Evolutionary conservation across 2,888 invertebrate species (phyloP).

Genomic region (Ormyrus rosae): DNA sequence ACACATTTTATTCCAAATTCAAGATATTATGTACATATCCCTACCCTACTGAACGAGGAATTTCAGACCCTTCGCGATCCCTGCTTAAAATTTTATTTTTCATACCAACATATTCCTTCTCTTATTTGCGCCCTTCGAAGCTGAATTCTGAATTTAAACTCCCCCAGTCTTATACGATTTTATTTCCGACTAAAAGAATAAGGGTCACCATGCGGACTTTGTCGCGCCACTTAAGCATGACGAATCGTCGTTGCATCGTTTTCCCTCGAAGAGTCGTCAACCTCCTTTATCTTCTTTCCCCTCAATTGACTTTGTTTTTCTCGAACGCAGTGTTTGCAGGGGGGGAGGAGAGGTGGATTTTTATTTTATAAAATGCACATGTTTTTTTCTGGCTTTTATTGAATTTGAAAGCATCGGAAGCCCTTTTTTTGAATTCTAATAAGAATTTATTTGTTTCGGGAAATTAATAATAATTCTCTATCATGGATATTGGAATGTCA

Average conservation of each 20-base stretch:
- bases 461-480: too few species aligned
- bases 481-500: too few species aligned
- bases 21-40: too few species aligned
- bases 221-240: conserved; percentile 44
- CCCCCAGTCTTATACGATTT: neutral
- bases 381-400: too few species aligned
- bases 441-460: too few species aligned
- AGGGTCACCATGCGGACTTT: neutral
- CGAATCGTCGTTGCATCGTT: conserved; percentile 19
- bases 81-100: conserved; percentile 14
- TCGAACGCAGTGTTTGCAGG: neutral
- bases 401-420: too few species aligned
- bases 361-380: neutral
- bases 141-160: neutral
- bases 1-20: too few species aligned
- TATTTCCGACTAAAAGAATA: neutral
- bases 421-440: too few species aligned
- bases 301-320: neutral
- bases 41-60: too few species aligned
- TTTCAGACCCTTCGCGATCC: too few species aligned
- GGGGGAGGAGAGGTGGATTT: neutral
- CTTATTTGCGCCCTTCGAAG: too few species aligned
- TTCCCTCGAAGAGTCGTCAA: neutral
- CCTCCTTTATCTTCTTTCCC: neutral
- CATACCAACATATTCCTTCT: neutral